Evolutionary conservation across 2,113 vertebrate species (phyloP).

Genomic region (Amphilophus citrinellus): DNA sequence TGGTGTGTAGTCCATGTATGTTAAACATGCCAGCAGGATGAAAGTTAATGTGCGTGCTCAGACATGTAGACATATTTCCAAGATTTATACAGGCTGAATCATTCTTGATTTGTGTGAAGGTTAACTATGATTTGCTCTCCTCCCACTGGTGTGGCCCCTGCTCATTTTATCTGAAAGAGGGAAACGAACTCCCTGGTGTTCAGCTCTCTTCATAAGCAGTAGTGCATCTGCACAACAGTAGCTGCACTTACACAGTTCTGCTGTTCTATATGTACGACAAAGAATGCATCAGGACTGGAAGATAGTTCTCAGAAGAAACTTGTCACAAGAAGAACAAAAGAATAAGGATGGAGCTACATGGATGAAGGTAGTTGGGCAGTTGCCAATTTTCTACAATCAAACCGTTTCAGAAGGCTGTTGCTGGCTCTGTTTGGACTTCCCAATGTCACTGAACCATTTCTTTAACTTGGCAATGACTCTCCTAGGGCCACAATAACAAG

Average conservation of each 20-base stretch:
- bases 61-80: background rate
- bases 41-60: background rate
- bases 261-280: background rate
- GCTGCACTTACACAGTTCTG: background rate
- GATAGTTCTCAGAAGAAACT: background rate
- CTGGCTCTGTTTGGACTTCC: conserved; percentile 11
- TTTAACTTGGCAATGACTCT: background rate
- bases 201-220: background rate
- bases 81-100: background rate
- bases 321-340: background rate
- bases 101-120: background rate
- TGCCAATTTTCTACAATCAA: background rate
- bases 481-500: conserved; percentile 4
- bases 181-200: background rate
- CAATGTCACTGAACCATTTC: conserved; percentile 1
- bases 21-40: background rate
- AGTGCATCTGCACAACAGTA: background rate
- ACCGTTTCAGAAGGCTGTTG: background rate
- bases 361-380: background rate
- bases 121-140: background rate
- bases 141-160: background rate
- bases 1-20: background rate
- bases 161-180: background rate
- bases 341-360: background rate
- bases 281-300: background rate